A percentile compares a stretch with the other conserved stretches of the same genome.
Evolutionary conservation across 2,888 invertebrate species (phyloP).

Genomic region (Brachylomia viminalis): DNA sequence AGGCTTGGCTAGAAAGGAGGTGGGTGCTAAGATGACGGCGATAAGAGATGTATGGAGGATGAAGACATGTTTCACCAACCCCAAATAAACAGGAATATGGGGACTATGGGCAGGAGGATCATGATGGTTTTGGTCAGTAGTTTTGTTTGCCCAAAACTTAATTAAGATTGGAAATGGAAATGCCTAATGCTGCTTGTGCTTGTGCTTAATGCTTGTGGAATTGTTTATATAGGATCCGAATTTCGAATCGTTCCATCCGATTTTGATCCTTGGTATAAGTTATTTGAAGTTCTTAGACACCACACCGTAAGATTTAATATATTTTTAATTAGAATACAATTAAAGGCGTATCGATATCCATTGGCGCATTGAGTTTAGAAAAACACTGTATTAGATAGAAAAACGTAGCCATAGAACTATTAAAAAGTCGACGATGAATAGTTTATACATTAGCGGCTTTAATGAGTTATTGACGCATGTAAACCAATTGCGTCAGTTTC

Average conservation of each 20-base stretch:
- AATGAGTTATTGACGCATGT: conserved; percentile 34
- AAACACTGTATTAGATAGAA: not conserved
- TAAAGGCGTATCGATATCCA: conserved; percentile 8
- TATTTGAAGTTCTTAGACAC: not conserved
- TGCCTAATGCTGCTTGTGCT: no score
- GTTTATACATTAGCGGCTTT: conserved; percentile 14
- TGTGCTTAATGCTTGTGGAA: no score
- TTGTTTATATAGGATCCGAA: no score
- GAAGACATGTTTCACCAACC: not conserved
- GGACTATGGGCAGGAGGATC: not conserved
- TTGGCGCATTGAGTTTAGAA: not conserved
- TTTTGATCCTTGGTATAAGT: no score
- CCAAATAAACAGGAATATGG: not conserved
- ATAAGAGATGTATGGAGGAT: not conserved
- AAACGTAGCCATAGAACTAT: not conserved
- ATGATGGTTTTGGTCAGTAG: not conserved
- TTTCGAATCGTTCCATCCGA: no score
- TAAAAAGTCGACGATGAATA: conserved; percentile 26
- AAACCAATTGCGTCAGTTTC: conserved; percentile 17
- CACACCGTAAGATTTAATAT: not conserved
- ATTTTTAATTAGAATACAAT: conserved; percentile 22
- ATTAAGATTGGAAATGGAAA: conserved; percentile 7
- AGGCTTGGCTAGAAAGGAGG: not conserved
- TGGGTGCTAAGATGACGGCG: not conserved
- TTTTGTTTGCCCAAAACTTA: conserved; percentile 9